Evolutionary conservation across 2,888 invertebrate genomes (phyloP).

Genomic region (Hemaris fuciformis): DNA sequence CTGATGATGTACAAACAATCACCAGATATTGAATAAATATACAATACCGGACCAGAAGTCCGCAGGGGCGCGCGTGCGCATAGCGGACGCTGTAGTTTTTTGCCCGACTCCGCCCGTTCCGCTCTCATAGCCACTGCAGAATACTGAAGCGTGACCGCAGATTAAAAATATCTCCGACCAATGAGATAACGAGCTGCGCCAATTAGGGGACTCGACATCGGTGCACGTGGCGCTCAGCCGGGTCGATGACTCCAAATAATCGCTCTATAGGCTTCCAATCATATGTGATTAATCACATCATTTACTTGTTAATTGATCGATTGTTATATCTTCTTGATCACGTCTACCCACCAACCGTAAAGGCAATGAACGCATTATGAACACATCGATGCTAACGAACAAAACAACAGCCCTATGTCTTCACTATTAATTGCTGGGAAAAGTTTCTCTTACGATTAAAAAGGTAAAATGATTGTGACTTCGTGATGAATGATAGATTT

Average conservation of each 20-base stretch:
- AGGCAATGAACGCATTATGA: no score
- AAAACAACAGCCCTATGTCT: no score
- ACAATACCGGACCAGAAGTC: not conserved
- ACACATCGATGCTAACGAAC: no score
- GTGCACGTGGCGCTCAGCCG: not conserved
- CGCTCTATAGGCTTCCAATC: not conserved
- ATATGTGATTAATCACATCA: not conserved
- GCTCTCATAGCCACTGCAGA: constrained; percentile 41
- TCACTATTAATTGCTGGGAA: no score
- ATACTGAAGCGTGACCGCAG: constrained; percentile 10
- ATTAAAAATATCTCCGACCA: constrained; percentile 13
- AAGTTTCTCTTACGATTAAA: no score
- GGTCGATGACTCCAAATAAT: not conserved
- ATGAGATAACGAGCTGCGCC: not conserved
- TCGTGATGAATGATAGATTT: no score
- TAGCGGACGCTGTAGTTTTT: constrained; percentile 42
- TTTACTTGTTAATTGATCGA: not conserved
- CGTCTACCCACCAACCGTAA: not conserved
- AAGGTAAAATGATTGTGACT: no score
- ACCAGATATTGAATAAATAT: not conserved
- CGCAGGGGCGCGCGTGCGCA: constrained; percentile 24
- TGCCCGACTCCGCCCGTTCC: constrained; percentile 35
- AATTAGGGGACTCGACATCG: constrained; percentile 4
- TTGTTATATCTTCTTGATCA: not conserved
- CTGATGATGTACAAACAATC: no score